Evolutionary conservation across 2,797 vertebrate genomes (phyloP).

Genomic region (Telmatherina bonti): DNA sequence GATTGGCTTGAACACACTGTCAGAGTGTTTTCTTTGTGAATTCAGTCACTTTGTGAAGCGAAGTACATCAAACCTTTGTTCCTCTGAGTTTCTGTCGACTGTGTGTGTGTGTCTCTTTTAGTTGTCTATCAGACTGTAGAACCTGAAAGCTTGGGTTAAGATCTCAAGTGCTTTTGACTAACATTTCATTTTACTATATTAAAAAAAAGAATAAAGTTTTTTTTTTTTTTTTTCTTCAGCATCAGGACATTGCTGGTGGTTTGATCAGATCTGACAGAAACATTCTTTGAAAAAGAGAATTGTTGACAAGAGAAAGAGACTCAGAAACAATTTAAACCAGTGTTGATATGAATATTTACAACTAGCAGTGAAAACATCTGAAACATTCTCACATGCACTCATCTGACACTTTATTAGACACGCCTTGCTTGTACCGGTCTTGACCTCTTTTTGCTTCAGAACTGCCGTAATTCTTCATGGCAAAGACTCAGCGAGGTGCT

Average conservation of each 20-base stretch:
- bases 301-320: not conserved
- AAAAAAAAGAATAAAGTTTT: constrained; percentile 1
- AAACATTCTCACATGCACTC: not conserved
- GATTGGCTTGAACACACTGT: constrained; percentile 22
- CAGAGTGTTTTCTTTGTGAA: constrained; percentile 17
- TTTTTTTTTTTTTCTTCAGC: constrained; percentile 7
- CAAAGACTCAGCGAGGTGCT: no score
- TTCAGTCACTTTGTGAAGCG: constrained; percentile 16
- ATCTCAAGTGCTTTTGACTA: constrained; percentile 9
- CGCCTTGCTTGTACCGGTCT: not conserved
- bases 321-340: not conserved
- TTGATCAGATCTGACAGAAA: constrained; percentile 10
- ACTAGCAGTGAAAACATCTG: not conserved
- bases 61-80: constrained; percentile 17
- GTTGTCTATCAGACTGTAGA: constrained; percentile 17
- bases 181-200: constrained; percentile 2
- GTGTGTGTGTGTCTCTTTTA: not conserved
- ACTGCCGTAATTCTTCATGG: no score
- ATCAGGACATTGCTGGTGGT: not conserved
- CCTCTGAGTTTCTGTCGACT: constrained; percentile 1
- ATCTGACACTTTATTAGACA: not conserved
- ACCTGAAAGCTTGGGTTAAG: constrained; percentile 7
- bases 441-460: no score
- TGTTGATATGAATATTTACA: not conserved
- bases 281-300: not conserved